phyloP scores from a whole-genome alignment of 2,797 vertebrate genomes.

The Macrochelys suwanniensis region DNA sequence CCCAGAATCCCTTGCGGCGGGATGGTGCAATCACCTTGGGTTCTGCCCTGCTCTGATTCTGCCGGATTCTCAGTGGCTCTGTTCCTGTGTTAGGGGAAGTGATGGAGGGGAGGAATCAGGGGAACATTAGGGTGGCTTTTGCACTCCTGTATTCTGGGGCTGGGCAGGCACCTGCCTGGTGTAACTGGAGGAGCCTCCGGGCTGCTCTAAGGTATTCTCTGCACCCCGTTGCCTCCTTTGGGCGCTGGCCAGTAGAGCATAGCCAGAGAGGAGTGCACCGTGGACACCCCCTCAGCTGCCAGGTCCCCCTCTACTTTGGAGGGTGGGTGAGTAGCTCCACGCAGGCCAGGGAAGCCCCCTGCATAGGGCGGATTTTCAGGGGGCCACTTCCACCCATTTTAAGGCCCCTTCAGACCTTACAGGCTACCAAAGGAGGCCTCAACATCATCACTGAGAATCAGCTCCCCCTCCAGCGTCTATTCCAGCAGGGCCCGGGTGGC shows the following conservation, averaged over 20 bases:
- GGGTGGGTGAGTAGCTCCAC: not conserved
- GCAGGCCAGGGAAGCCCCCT: not conserved
- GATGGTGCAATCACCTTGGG: not conserved
- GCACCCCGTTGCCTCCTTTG: not conserved
- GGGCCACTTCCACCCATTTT: not conserved
- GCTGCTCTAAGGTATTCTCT: not conserved
- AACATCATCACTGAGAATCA: not conserved
- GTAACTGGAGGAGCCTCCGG: not conserved
- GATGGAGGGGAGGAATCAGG: not conserved
- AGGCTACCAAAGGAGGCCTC: not conserved
- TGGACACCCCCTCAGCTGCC: not conserved
- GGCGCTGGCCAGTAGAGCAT: not conserved
- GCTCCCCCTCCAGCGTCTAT: not conserved
- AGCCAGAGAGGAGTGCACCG: not conserved
- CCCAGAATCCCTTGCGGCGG: not conserved
- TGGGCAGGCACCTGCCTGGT: not conserved
- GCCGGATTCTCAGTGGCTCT: too few relatives aligned
- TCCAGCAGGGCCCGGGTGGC: not conserved
- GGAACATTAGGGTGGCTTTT: not conserved
- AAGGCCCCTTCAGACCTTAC: not conserved
- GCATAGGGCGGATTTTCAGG: not conserved
- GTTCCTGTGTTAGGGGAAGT: not conserved
- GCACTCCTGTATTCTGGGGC: not conserved
- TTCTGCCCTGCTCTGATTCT: too few relatives aligned
- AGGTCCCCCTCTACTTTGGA: not conserved